phyloP scores from a whole-genome alignment of 1,140 invertebrate genomes.

The Apocrypta bakeri region DNA sequence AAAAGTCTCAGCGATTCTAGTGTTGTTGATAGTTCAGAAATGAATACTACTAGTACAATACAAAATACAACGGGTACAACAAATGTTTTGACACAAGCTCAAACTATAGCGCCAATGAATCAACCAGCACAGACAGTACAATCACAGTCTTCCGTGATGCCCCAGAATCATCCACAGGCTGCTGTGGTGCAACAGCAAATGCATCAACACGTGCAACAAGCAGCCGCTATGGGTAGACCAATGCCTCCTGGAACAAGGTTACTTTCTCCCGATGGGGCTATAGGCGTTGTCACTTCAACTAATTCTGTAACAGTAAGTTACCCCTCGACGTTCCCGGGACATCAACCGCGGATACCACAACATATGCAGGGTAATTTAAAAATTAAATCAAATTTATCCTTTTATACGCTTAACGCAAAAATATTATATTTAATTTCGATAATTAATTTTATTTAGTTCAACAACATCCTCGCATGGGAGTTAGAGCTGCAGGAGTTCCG shows the following conservation, averaged over 20 bases:
- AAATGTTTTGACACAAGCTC: conserved; percentile 57
- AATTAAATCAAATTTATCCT: background rate
- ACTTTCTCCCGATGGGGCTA: conserved; percentile 78
- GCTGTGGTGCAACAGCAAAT: conserved; percentile 73
- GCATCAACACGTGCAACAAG: conserved; percentile 78
- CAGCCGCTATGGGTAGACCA: conserved; percentile 77
- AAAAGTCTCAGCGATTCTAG: conserved; percentile 56
- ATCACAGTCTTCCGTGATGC: conserved; percentile 55
- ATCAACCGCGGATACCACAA: conserved; percentile 67
- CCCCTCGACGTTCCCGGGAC: conserved; percentile 74
- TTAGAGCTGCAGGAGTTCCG: conserved; percentile 66
- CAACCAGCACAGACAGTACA: conserved; percentile 57
- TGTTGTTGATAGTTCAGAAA: conserved; percentile 55
- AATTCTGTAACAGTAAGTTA: conserved; percentile 79
- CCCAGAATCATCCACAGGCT: conserved; percentile 64
- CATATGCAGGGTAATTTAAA: conserved; percentile 67
- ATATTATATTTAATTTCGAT: background rate
- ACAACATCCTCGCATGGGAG: conserved; percentile 68
- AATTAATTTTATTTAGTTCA: conserved; percentile 51
- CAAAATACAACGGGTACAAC: conserved; percentile 58
- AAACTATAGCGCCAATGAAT: conserved; percentile 55
- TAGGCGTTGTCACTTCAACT: conserved; percentile 79
- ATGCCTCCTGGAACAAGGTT: conserved; percentile 78
- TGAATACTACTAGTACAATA: conserved; percentile 53
- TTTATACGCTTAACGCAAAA: background rate